Conservation (phyloP, 1,140 invertebrate species). For the Drosophila lini region DNA sequence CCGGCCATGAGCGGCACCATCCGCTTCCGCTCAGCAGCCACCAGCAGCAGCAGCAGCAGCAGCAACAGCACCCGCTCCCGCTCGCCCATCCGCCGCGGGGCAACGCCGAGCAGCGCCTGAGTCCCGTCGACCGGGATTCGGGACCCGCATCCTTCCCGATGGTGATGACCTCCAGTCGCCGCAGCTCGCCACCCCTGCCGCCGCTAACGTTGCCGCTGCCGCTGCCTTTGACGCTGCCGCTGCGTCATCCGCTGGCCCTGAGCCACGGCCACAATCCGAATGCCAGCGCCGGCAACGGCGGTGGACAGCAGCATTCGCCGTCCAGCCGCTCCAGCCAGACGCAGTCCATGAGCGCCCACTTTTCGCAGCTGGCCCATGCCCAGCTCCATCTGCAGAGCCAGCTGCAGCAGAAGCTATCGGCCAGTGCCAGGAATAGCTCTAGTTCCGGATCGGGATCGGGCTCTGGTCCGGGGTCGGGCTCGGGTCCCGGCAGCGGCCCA, state of each 20-base stretch:
- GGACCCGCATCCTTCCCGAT: constrained; percentile 46
- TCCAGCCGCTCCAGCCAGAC: constrained; percentile 20
- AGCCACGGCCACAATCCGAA: constrained; percentile 22
- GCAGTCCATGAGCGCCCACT: constrained; percentile 76
- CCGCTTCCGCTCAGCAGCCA: constrained; percentile 17
- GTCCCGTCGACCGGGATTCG: constrained; percentile 17
- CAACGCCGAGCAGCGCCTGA: constrained; percentile 16
- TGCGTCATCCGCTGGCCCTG: constrained; percentile 28
- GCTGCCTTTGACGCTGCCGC: constrained; percentile 27
- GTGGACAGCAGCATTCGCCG: constrained; percentile 18
- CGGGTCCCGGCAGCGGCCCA: constrained; percentile 59
- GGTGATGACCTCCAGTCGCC: constrained; percentile 89
- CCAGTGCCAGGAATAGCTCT: constrained; percentile 62
- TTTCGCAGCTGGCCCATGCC: constrained; percentile 85
- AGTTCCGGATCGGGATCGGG: constrained; percentile 27
- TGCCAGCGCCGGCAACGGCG: constrained; percentile 22
- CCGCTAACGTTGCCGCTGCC: constrained; percentile 13
- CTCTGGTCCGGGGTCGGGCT: not conserved
- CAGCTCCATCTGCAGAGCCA: constrained; percentile 86
- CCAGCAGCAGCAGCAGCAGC: constrained; percentile 12
- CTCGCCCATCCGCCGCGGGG: constrained; percentile 15
- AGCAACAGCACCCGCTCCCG: constrained; percentile 20
- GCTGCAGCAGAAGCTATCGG: constrained; percentile 85
- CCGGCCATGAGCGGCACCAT: constrained; percentile 43
- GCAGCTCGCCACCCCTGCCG: constrained; percentile 86